Conservation (phyloP, 2,113 vertebrate genomes). For the Heterotis niloticus region DNA sequence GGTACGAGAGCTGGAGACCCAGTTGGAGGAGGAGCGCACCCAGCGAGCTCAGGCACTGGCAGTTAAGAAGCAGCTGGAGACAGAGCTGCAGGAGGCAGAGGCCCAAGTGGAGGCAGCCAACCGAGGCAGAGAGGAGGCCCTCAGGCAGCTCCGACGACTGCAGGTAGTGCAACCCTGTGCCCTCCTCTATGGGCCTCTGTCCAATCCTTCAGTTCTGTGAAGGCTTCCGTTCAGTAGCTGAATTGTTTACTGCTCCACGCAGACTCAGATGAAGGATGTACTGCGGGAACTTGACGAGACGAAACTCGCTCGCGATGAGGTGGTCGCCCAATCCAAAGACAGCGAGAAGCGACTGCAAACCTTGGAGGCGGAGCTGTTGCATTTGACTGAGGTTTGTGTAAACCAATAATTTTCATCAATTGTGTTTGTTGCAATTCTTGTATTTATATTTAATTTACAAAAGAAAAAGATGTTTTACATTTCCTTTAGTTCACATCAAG, state of each 20-base stretch:
- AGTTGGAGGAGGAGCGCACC: slow-evolving; percentile 79
- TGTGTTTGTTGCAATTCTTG: too few relatives aligned
- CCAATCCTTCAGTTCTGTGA: too few relatives aligned
- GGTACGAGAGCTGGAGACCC: slow-evolving; percentile 76
- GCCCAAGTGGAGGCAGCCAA: slow-evolving; percentile 63
- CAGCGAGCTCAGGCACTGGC: slow-evolving; percentile 72
- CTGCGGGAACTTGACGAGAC: slow-evolving; percentile 79
- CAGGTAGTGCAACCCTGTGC: slow-evolving; percentile 60
- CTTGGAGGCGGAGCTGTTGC: slow-evolving; percentile 78
- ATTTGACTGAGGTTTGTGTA: slow-evolving; percentile 72
- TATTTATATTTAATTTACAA: too few relatives aligned
- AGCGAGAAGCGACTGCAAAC: slow-evolving; percentile 80
- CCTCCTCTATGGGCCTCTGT: too few relatives aligned
- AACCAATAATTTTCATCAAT: too few relatives aligned
- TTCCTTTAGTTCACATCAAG: too few relatives aligned
- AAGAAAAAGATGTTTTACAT: too few relatives aligned
- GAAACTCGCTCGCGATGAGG: slow-evolving; percentile 71
- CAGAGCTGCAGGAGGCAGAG: slow-evolving; percentile 76
- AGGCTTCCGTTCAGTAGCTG: background rate
- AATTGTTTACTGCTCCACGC: slow-evolving; percentile 11
- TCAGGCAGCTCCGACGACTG: slow-evolving; percentile 74
- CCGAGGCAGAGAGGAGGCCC: slow-evolving; percentile 75
- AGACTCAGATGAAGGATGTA: slow-evolving; percentile 83
- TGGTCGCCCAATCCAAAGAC: slow-evolving; percentile 70
- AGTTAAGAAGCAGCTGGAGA: slow-evolving; percentile 77